These are phyloP conservation scores for Cryptoprocta ferox DNA, from an alignment of 2,797 vertebrate genomes.

Conservation along the genomic window DNA sequence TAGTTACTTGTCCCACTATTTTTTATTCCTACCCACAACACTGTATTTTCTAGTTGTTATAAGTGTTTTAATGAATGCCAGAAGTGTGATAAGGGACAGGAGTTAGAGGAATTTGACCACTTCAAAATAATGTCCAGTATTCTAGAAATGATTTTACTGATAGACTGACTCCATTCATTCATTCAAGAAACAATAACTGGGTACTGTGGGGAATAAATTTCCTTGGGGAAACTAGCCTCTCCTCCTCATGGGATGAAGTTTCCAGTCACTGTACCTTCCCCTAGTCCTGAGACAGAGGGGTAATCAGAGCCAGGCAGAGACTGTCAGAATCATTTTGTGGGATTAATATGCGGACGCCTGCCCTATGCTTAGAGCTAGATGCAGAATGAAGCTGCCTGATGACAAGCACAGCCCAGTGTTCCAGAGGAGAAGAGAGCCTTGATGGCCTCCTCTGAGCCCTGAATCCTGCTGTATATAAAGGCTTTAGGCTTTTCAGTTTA, in stretches of 20 bases:
- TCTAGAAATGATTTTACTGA: not conserved
- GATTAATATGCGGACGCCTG: not conserved
- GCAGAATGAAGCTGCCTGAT: not conserved
- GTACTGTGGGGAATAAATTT: not conserved
- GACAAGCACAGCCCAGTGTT: not conserved
- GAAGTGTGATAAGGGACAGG: not conserved
- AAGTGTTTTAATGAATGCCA: not conserved
- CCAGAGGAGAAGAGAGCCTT: not conserved
- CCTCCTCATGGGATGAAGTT: not conserved
- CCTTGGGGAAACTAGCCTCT: not conserved
- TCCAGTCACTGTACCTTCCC: not conserved
- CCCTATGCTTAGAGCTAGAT: not conserved
- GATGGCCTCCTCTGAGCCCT: not conserved
- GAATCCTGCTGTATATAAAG: not conserved
- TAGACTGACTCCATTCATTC: not conserved
- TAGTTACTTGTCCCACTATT: not conserved
- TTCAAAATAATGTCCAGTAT: not conserved
- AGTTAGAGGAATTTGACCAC: not conserved
- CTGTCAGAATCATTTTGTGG: not conserved
- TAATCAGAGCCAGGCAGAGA: not conserved
- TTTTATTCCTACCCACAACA: not conserved
- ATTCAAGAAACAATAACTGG: not conserved
- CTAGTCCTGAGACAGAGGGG: not conserved
- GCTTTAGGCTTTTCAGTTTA: not conserved
- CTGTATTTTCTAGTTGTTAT: not conserved